A percentile compares a stretch with the other conserved stretches of the same genome.
Evolutionary conservation across 2,888 invertebrate species (phyloP).

Genomic region (Clanis bilineata): DNA sequence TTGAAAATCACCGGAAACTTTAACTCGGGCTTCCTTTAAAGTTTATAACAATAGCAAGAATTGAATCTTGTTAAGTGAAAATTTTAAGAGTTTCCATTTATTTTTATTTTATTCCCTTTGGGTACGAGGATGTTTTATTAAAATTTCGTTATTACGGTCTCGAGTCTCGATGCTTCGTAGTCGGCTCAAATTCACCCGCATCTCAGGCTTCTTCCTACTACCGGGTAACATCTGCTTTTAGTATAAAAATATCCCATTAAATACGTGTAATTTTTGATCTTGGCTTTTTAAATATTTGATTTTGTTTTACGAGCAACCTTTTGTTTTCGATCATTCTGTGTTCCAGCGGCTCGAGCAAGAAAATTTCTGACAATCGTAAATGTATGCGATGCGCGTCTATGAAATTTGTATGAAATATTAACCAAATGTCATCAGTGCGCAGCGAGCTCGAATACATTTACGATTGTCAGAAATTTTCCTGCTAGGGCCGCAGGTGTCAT

Average conservation of each 20-base stretch:
- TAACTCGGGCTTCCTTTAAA: conserved; percentile 38
- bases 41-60: conserved; percentile 52
- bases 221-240: conserved; percentile 12
- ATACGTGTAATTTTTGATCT: not conserved
- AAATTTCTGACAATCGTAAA: too few species aligned
- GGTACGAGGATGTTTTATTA: conserved; percentile 63
- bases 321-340: not conserved
- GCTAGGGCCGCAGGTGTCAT: too few species aligned
- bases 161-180: conserved; percentile 53
- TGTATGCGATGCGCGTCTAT: too few species aligned
- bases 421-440: too few species aligned
- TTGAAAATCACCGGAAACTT: conserved; percentile 38
- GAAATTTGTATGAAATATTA: too few species aligned
- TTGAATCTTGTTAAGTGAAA: conserved; percentile 50
- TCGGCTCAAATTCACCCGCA: conserved; percentile 12
- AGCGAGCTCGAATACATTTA: too few species aligned
- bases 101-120: conserved; percentile 48
- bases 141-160: conserved; percentile 68
- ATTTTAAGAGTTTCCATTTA: conserved; percentile 49
- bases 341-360: too few species aligned
- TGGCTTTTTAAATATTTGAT: conserved; percentile 16
- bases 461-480: too few species aligned
- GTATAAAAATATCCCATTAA: conserved; percentile 9
- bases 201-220: conserved; percentile 8
- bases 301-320: not conserved